Conservation (phyloP, 2,113 vertebrate genomes). For the Speoplatyrhinus poulsoni region DNA sequence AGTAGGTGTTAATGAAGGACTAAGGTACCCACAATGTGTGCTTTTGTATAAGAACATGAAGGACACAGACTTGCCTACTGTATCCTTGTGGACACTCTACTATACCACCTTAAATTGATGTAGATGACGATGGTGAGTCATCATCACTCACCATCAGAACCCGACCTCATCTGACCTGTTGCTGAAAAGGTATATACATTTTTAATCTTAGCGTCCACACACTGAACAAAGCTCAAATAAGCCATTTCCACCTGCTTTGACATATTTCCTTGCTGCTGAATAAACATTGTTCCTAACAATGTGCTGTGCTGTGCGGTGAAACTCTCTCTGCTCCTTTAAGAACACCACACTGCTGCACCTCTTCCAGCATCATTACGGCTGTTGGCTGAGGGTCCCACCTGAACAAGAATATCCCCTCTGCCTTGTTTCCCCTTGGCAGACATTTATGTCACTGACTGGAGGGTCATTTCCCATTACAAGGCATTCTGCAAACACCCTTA, state of each 20-base stretch:
- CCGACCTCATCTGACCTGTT: too few species aligned
- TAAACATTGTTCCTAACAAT: slow-evolving; percentile 12
- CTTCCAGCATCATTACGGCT: slow-evolving; percentile 39
- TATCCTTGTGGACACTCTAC: too few species aligned
- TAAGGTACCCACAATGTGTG: too few species aligned
- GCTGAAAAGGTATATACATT: not conserved
- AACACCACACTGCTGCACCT: not conserved
- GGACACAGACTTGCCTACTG: too few species aligned
- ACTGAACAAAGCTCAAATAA: slow-evolving; percentile 6
- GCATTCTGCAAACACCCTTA: slow-evolving; percentile 50
- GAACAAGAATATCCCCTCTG: slow-evolving; percentile 35
- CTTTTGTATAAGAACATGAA: too few species aligned
- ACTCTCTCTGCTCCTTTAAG: not conserved
- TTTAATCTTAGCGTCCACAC: not conserved
- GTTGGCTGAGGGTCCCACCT: slow-evolving; percentile 62
- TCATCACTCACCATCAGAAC: too few species aligned
- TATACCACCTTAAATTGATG: too few species aligned
- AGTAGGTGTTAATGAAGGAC: too few species aligned
- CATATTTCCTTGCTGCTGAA: not conserved
- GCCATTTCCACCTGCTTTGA: slow-evolving; percentile 10
- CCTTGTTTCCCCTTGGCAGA: slow-evolving; percentile 18
- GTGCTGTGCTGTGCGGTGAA: not conserved
- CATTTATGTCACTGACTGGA: slow-evolving; percentile 27
- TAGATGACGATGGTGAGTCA: too few species aligned
- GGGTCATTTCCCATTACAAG: slow-evolving; percentile 66